Percentiles rank a stretch among this genome's conserved stretches.
Evolutionary conservation across 2,888 invertebrate genomes (phyloP).

Genomic region (Acholoe squamosa): DNA sequence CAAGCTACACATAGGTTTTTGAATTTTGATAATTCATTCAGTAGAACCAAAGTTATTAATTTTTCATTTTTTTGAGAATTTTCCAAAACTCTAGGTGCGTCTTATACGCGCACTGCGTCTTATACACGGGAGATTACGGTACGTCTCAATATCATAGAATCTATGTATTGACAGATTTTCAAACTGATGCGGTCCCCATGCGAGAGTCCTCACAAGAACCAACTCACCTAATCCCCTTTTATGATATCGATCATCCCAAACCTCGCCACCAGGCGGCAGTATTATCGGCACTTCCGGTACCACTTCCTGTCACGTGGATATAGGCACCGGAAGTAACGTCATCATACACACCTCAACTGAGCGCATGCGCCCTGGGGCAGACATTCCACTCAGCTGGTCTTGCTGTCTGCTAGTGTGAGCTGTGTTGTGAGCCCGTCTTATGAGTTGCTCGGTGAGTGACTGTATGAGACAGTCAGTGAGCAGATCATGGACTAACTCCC

Average conservation of each 20-base stretch:
- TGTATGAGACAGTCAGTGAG: background rate
- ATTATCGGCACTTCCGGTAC: constrained; percentile 53
- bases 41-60: too few relatives aligned
- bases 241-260: constrained; percentile 27
- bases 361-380: constrained; percentile 36
- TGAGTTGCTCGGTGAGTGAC: background rate
- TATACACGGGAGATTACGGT: too few relatives aligned
- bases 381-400: background rate
- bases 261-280: background rate
- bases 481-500: background rate
- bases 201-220: background rate
- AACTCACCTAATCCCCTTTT: constrained; percentile 17
- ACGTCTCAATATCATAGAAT: too few relatives aligned
- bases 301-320: constrained; percentile 56
- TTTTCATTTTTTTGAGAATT: too few relatives aligned
- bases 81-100: too few relatives aligned
- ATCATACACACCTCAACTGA: constrained; percentile 46
- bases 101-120: too few relatives aligned
- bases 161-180: too few relatives aligned
- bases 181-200: too few relatives aligned
- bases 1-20: too few relatives aligned
- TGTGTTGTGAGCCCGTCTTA: background rate
- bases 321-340: constrained; percentile 50
- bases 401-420: background rate
- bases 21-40: too few relatives aligned